Evolutionary conservation across 2,888 invertebrate genomes (phyloP).

Genomic region (Scaptomyza parva): DNA sequence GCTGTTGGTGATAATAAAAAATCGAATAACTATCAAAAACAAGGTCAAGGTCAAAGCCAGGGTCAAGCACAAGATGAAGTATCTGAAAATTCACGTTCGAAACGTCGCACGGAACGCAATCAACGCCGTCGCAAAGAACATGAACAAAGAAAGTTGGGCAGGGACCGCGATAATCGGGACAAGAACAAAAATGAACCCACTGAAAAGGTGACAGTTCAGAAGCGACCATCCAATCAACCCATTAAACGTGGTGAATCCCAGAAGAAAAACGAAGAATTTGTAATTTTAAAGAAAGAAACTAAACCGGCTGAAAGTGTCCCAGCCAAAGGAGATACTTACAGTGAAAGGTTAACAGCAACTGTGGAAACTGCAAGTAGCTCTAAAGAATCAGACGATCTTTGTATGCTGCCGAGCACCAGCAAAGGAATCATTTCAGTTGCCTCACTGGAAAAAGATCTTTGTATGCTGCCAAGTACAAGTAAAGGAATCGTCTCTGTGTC

Average conservation of each 20-base stretch:
- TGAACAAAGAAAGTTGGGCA: slow-evolving; percentile 77
- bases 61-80: slow-evolving; percentile 63
- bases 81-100: slow-evolving; percentile 77
- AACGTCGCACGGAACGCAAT: slow-evolving; percentile 82
- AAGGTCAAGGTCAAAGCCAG: slow-evolving; percentile 44
- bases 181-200: slow-evolving; percentile 36
- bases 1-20: slow-evolving; percentile 39
- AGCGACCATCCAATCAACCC: slow-evolving; percentile 32
- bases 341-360: slow-evolving; percentile 3
- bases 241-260: slow-evolving; percentile 48
- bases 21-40: slow-evolving; percentile 36
- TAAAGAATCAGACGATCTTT: background rate
- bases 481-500: background rate
- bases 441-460: background rate
- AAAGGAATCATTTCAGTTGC: background rate
- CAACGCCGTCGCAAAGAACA: slow-evolving; percentile 83
- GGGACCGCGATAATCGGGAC: slow-evolving; percentile 60
- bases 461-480: background rate
- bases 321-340: slow-evolving; percentile 11
- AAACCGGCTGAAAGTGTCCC: slow-evolving; percentile 15
- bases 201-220: slow-evolving; percentile 35
- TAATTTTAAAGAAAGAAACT: slow-evolving; percentile 72
- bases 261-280: slow-evolving; percentile 72
- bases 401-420: background rate
- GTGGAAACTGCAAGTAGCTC: background rate